Percentiles rank a stretch among this genome's conserved stretches.
Evolutionary conservation across 2,113 vertebrate genomes (phyloP).

Genomic region (Gallinago media): DNA sequence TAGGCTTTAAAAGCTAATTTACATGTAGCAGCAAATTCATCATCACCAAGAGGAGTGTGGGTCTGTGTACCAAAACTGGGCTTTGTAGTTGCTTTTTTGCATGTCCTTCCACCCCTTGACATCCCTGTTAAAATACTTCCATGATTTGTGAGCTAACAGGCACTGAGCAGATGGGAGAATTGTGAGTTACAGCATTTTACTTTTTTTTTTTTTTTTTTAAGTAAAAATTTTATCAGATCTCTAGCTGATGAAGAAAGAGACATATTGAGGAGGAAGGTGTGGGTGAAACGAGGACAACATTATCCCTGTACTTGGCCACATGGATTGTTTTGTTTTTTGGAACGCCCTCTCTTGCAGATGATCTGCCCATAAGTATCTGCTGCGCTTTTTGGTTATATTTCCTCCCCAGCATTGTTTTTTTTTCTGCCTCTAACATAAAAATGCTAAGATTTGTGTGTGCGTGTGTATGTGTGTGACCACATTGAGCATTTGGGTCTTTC

Average conservation of each 20-base stretch:
- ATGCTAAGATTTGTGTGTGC: neutral
- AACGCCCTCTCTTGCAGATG: constrained; percentile 15
- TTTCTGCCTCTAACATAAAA: neutral
- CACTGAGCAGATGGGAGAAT: constrained; percentile 33
- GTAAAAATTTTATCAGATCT: neutral
- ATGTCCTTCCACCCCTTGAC: neutral
- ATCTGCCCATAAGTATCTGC: constrained; percentile 36
- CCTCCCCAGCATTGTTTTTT: constrained; percentile 8
- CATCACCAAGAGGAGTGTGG: neutral
- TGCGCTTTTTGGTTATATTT: constrained; percentile 43
- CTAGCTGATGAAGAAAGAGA: constrained; percentile 5
- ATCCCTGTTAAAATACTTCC: neutral
- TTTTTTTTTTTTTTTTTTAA: neutral
- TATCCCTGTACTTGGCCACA: constrained; percentile 35
- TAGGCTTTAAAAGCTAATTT: neutral
- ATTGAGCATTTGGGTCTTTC: neutral
- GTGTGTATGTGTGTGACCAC: neutral
- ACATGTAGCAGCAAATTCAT: neutral
- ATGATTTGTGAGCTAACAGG: neutral
- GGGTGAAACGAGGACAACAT: constrained; percentile 43
- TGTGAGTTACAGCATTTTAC: neutral
- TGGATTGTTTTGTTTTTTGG: constrained; percentile 40
- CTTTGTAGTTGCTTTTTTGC: neutral
- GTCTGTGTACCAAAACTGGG: neutral
- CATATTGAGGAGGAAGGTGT: constrained; percentile 52